These are phyloP conservation scores for Acestrorhynchus altus DNA, from an alignment of 2,797 vertebrate genomes.

Conservation along the genomic window DNA sequence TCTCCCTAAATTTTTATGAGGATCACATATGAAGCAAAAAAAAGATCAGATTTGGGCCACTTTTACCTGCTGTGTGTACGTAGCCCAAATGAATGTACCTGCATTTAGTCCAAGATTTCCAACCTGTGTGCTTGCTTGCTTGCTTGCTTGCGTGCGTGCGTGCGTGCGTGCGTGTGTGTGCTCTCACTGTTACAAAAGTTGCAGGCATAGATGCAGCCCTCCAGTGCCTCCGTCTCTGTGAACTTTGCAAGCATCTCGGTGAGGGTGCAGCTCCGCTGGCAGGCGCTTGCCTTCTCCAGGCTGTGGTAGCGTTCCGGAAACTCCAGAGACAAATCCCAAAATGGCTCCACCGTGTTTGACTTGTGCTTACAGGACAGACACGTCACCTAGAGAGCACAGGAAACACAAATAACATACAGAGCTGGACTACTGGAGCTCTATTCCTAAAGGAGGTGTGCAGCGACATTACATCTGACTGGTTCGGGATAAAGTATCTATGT, in stretches of 20 bases:
- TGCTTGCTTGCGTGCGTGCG: no score
- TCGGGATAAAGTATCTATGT: no score
- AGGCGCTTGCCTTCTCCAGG: slow-evolving; percentile 83
- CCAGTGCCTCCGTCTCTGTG: slow-evolving; percentile 96
- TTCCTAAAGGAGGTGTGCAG: no score
- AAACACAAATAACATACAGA: neutral
- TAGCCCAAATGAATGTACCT: no score
- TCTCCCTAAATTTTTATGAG: no score
- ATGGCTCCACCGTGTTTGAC: slow-evolving; percentile 98
- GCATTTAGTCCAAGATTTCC: no score
- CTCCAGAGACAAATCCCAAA: slow-evolving; percentile 98
- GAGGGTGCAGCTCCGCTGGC: slow-evolving; percentile 91
- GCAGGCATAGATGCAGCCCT: slow-evolving; percentile 96
- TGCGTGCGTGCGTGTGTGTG: neutral
- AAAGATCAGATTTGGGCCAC: no score
- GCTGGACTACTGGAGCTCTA: no score
- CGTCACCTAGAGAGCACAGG: slow-evolving; percentile 83
- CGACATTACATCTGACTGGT: no score
- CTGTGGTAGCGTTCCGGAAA: slow-evolving; percentile 97
- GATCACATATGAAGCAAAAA: no score
- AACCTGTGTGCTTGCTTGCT: no score
- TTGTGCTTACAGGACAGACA: slow-evolving; percentile 98
- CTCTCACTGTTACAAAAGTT: slow-evolving; percentile 98
- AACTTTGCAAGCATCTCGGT: slow-evolving; percentile 99
- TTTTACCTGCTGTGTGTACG: no score